These are phyloP conservation scores for Thymelicus lineola DNA, from an alignment of 2,888 invertebrate species.

Conservation along the genomic window DNA sequence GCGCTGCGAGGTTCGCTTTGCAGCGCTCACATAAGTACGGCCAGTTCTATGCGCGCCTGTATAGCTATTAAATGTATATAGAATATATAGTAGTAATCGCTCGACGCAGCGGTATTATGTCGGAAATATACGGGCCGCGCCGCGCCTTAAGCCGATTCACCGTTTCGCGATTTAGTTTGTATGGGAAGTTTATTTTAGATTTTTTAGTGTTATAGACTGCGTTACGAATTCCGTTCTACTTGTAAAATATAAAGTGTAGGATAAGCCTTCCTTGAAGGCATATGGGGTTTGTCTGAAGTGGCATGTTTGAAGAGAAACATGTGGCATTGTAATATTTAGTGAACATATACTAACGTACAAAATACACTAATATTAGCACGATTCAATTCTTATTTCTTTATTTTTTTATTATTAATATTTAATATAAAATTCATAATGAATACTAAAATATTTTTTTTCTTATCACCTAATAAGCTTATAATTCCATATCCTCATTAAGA, in stretches of 20 bases:
- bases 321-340: slow-evolving; percentile 17
- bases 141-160: slow-evolving; percentile 80
- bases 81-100: slow-evolving; percentile 86
- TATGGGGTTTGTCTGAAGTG: slow-evolving; percentile 63
- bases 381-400: background rate
- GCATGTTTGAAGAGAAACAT: slow-evolving; percentile 56
- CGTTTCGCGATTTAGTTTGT: slow-evolving; percentile 82
- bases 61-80: slow-evolving; percentile 86
- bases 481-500: too few relatives aligned
- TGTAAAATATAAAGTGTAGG: slow-evolving; percentile 75
- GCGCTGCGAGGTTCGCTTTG: slow-evolving; percentile 62
- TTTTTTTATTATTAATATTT: background rate
- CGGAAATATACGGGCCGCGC: slow-evolving; percentile 84
- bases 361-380: background rate
- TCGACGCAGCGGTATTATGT: slow-evolving; percentile 86
- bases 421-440: background rate
- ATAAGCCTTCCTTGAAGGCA: slow-evolving; percentile 75
- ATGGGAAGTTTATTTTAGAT: slow-evolving; percentile 79
- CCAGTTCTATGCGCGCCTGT: slow-evolving; percentile 86
- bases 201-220: slow-evolving; percentile 74
- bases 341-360: slow-evolving; percentile 34
- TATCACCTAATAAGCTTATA: background rate
- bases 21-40: slow-evolving; percentile 85
- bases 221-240: slow-evolving; percentile 72
- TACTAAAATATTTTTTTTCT: background rate